phyloP scores from a whole-genome alignment of 2,888 invertebrate species.

The Trachelus troglodyta region DNA sequence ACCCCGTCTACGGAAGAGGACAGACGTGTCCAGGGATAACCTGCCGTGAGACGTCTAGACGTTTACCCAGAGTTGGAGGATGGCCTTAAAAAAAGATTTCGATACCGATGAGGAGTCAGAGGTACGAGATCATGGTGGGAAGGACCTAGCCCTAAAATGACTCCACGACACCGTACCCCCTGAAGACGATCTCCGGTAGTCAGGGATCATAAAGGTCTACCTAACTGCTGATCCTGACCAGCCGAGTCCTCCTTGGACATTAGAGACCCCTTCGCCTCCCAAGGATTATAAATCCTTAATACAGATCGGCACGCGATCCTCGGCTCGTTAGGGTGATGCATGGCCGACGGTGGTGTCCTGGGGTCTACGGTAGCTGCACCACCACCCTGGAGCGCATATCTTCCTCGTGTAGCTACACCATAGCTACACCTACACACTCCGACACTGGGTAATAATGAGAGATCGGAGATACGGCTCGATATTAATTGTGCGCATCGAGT shows the following conservation, averaged over 20 bases:
- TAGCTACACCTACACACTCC: constrained; percentile 45
- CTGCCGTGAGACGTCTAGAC: constrained; percentile 15
- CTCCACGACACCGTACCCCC: no score
- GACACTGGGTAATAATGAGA: constrained; percentile 63
- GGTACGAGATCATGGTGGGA: no score
- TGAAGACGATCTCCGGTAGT: no score
- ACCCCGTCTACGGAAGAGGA: constrained; percentile 2
- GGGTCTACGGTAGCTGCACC: constrained; percentile 63
- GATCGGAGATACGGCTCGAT: constrained; percentile 64
- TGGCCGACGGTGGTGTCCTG: constrained; percentile 60
- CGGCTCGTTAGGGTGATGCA: constrained; percentile 65
- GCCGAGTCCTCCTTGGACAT: not conserved
- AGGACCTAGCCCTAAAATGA: no score
- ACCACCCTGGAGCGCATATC: constrained; percentile 41
- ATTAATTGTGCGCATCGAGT: constrained; percentile 64
- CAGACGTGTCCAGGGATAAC: no score
- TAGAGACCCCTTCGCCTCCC: constrained; percentile 29
- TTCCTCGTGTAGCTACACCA: constrained; percentile 27
- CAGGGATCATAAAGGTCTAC: no score
- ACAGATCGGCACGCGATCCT: constrained; percentile 66
- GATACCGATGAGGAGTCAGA: constrained; percentile 11
- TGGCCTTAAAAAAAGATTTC: not conserved
- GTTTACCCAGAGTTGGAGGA: constrained; percentile 1
- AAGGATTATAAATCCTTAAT: constrained; percentile 64
- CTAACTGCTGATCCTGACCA: no score